Base-by-base conservation (phyloP, 2,113 vertebrate genomes). In the Mola mola region DNA sequence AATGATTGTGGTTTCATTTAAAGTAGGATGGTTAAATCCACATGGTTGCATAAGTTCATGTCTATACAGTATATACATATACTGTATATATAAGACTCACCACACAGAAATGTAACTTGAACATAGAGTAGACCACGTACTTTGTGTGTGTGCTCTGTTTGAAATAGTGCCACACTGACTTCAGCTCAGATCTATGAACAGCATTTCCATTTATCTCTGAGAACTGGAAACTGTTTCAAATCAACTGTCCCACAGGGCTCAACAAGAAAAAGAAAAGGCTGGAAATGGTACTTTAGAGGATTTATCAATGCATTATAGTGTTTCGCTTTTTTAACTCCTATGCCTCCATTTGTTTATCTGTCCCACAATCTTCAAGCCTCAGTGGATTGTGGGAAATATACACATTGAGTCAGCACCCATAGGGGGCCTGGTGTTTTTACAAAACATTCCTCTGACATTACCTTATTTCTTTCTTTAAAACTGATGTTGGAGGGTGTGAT, bases 161-260 rank as follows among this genome's bases (percentile, higher is more conserved):
- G n/a, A n/a, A n/a, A n/a, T n/a, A n/a, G n/a, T n/a, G n/a, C n/a
- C n/a, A n/a, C n/a, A n/a, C n/a, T n/a, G n/a, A n/a, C n/a, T n/a
- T n/a, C n/a, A n/a, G n/a, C n/a, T n/a, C 67, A 57, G 70, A 61
- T 82, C 64, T 62, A 57, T n/a, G 69, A 19, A 17, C 55, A 37
- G 22, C 42, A 70, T 67, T 56, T 61, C 11, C 47, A 84, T 81
- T 85, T 55, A 82, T 82, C 81, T 79, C 43, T 43, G 38, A 48
- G 55, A 66, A 38, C 66, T 74, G 69, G 72, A 26, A 8, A 11
- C 15, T 22, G 43, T 41, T 49, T 43, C 51, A 19, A 59, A 52
- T 64, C 37, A 71, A 47, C 6, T 16, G 7, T 59, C 50, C 22
- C 22, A 58, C 5, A 3, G 31, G 8, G 26, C 28, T 67, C 19